phyloP scores from a whole-genome alignment of 2,797 vertebrate species.

The Eulemur rubriventer region DNA sequence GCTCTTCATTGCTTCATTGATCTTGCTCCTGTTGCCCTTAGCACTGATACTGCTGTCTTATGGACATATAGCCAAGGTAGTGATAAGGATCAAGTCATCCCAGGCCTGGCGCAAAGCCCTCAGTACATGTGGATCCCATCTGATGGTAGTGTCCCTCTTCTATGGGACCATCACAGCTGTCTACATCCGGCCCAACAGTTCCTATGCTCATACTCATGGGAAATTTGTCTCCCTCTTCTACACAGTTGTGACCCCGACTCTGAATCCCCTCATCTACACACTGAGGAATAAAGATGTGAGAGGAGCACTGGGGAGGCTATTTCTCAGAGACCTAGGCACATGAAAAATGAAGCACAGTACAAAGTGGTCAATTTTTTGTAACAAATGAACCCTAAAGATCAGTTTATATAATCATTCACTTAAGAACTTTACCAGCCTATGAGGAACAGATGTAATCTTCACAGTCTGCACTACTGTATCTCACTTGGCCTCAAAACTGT shows the following conservation, averaged over 20 bases:
- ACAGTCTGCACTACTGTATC: background rate
- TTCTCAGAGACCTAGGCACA: background rate
- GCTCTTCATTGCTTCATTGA: slow-evolving; percentile 35
- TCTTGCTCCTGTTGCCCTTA: slow-evolving; percentile 51
- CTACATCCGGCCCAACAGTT: slow-evolving; percentile 58
- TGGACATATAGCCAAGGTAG: background rate
- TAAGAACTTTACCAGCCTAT: background rate
- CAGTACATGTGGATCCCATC: slow-evolving; percentile 58
- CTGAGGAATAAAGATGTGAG: slow-evolving; percentile 71
- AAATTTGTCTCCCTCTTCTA: slow-evolving; percentile 61
- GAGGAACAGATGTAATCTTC: background rate
- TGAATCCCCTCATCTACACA: slow-evolving; percentile 72
- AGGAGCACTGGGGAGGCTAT: slow-evolving; percentile 40
- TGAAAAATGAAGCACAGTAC: background rate
- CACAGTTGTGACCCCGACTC: slow-evolving; percentile 11
- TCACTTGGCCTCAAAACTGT: background rate
- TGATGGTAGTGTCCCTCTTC: slow-evolving; percentile 58
- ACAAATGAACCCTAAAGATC: background rate
- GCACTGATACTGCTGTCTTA: slow-evolving; percentile 47
- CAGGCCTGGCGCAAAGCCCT: slow-evolving; percentile 60
- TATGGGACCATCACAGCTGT: slow-evolving; percentile 40
- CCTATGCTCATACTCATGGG: background rate
- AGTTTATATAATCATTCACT: background rate
- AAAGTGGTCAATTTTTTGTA: no score
- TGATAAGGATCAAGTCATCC: slow-evolving; percentile 50